These are phyloP conservation scores for Eretmochelys imbricata DNA, from an alignment of 2,113 vertebrate genomes.

Conservation along the genomic window DNA sequence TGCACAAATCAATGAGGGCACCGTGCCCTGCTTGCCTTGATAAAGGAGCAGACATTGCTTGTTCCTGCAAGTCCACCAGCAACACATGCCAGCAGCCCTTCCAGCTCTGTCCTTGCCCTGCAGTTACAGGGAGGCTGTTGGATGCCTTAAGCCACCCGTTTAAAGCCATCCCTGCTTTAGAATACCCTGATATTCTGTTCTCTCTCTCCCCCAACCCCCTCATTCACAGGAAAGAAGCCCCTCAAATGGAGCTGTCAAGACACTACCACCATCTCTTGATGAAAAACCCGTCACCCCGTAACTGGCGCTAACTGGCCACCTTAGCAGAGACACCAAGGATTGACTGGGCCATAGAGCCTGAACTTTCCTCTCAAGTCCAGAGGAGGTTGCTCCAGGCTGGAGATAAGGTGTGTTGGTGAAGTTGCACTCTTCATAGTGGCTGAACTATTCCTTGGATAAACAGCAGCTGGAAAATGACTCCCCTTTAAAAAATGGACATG, in stretches of 20 bases:
- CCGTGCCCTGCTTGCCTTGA: background rate
- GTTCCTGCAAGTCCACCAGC: background rate
- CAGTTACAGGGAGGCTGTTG: background rate
- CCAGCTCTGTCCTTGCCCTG: background rate
- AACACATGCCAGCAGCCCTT: background rate
- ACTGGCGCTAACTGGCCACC: background rate
- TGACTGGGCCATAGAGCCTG: background rate
- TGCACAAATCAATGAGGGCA: background rate
- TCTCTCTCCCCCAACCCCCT: background rate
- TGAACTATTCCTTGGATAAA: background rate
- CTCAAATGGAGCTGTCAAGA: background rate
- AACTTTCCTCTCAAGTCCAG: background rate
- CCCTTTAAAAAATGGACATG: background rate
- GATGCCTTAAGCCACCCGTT: background rate
- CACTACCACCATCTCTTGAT: background rate
- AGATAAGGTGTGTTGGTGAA: background rate
- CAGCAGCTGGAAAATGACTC: background rate
- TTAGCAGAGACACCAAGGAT: background rate
- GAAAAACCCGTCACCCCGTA: background rate
- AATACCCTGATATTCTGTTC: background rate
- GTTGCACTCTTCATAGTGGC: background rate
- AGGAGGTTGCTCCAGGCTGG: background rate
- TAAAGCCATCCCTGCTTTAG: background rate
- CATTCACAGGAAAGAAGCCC: background rate
- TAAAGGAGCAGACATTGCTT: background rate